Base-by-base conservation (phyloP, 2,888 invertebrate genomes). In the Drosophila pseudotakahashii region DNA sequence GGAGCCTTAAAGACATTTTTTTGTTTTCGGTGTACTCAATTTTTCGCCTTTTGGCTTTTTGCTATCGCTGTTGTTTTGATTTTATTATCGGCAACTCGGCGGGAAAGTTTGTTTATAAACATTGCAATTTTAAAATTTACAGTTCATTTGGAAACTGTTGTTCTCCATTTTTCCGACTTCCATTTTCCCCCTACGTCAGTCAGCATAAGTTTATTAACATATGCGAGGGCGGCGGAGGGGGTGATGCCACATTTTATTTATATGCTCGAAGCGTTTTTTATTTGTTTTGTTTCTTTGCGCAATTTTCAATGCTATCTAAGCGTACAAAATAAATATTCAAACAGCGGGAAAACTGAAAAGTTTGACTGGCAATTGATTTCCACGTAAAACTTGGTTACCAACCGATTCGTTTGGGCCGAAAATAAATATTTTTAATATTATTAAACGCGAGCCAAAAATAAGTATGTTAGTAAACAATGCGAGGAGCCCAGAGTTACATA, bases 41-140 rank as follows among this genome's bases (percentile, higher is more conserved):
- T 26, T 42, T 55, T 60, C 14, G 34, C 26, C 7, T 10, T 10
- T 34, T 45, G 9, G n/a, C 70, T 82, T 74, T 76, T 76, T 58
- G 54, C 30, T 66, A 45, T 68, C 59, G 74, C 57, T 69, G 66
- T 69, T 62, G 66, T 55, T 59, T 67, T 57, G 64, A 57, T 82
- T 86, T 86, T 78, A 83, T 81, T 78, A 81, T 88, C 78, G 69
- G 63, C 77, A 62, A 42, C 50, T 66, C 54, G 75, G 53, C 71
- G 59, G 70, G 70, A 64, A 68, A 88, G 86, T 81, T 85, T 85
- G 85, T 85, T 85, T 85, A 87, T 88, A 85, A 85, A 88, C 87
- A 84, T 88, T 88, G 85, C 84, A 87, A 88, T 87, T 85, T 84
- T 81, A 44, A 75, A 84, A 81, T 88, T 79, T 88, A 83, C 87